Conservation (phyloP, 2,888 invertebrate species). For the Perithous albicinctus region DNA sequence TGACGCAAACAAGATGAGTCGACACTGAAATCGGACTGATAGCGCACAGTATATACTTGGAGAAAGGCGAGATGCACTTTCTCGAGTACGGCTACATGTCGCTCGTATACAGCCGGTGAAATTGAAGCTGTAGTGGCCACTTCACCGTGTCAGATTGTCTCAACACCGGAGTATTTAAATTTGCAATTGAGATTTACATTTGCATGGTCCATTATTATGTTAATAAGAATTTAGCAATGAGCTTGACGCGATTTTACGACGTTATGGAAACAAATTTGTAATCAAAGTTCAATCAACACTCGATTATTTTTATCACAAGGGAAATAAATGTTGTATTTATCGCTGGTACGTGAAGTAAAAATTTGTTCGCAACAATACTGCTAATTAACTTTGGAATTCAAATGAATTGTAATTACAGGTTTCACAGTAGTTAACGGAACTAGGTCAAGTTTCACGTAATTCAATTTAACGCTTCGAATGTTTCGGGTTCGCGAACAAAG, state of each 20-base stretch:
- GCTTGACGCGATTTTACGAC: not conserved
- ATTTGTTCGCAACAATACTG: no score
- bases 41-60: constrained; percentile 31
- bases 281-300: no score
- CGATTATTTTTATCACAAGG: no score
- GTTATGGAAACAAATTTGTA: no score
- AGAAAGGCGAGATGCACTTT: constrained; percentile 77
- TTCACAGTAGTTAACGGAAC: no score
- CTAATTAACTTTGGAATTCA: no score
- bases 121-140: constrained; percentile 40
- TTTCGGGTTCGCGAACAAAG: not conserved
- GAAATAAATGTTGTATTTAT: no score
- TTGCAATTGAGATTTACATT: not conserved
- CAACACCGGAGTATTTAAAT: not conserved
- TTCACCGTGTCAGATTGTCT: not conserved
- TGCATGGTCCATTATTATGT: not conserved
- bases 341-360: no score
- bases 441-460: not conserved
- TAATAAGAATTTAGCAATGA: not conserved
- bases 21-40: constrained; percentile 29
- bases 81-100: constrained; percentile 59
- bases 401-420: no score
- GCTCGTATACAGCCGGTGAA: constrained; percentile 49
- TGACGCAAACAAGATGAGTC: not conserved
- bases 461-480: not conserved